Base-by-base conservation (phyloP, 2,888 invertebrate genomes). In the Habroteleia sp. region DNA sequence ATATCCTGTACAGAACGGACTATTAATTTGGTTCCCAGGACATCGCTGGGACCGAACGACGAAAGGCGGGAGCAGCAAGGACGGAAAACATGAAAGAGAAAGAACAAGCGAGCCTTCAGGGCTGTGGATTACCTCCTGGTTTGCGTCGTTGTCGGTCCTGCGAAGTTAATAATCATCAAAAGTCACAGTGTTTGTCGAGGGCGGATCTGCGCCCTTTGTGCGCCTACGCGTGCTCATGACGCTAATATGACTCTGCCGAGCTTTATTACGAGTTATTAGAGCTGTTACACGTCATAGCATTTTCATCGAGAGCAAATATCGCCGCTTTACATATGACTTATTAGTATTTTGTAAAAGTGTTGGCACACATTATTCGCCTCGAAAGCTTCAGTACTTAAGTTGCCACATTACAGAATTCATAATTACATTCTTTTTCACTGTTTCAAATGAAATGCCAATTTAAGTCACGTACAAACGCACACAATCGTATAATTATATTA, bases 151-250 rank as follows among this genome's bases (percentile, higher is more conserved):
- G 75, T 72, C 68, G 79, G 81, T 81, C 84, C 81, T 84, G 84
- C 85, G 82, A 85, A 88, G 88, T 88, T 88, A 88, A 88, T 88
- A 88, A 88, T 88, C 88, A 88, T 88, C 87, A 88, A 88, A 88
- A 88, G 88, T 88, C 88, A 86, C 85, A 82, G 83, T 88, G 88
- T 88, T 88, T 88, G 88, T 85, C 83, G 87, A 88, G 87, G 88
- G 88, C 86, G 85, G 84, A 79, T 74, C 79, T 63, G 71, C 81
- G 80, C 84, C 85, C 88, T 87, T 87, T 87, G 87, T 86, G 84
- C 84, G 80, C 77, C 80, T 82, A 83, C 85, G 87, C 87, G 87
- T 88, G 88, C 86, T 86, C 77, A 84, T 88, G 88, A 88, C 88
- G 86, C 88, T 88, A 88, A 88, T 88, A 87, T 86, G 87, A 86